A percentile compares a stretch with the other conserved stretches of the same genome.
Conservation (phyloP, 2,888 invertebrate species). For the Ephialtes manifestator region DNA sequence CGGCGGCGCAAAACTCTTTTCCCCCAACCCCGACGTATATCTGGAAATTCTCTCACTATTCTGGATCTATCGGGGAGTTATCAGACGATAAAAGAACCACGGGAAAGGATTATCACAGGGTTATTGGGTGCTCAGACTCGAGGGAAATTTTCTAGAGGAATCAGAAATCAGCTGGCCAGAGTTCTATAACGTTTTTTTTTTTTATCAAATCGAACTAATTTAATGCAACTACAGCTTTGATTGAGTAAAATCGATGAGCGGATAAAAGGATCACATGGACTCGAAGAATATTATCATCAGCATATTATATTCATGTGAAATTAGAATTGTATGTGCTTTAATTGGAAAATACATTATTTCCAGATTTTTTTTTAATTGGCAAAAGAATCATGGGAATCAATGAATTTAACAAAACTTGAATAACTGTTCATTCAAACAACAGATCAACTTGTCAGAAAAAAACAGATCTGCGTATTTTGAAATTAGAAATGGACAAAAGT, state of each 20-base stretch:
- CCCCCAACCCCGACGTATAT: constrained; percentile 15
- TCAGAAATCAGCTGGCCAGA: constrained; percentile 24
- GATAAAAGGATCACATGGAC: not conserved
- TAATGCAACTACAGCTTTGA: not conserved
- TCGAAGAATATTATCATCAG: not conserved
- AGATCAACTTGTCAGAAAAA: no score
- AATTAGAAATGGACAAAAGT: no score
- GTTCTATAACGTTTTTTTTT: constrained; percentile 8
- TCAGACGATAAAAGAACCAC: constrained; percentile 57
- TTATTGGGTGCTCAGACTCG: constrained; percentile 27
- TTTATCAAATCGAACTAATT: not conserved
- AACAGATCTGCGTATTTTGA: no score
- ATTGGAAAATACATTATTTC: not conserved
- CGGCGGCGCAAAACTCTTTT: constrained; percentile 50
- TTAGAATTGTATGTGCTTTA: not conserved
- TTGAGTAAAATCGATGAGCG: not conserved
- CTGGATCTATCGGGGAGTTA: constrained; percentile 62
- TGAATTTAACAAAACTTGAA: not conserved
- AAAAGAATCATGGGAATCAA: not conserved
- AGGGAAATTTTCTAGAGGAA: constrained; percentile 60
- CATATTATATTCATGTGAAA: not conserved
- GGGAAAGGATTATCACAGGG: constrained; percentile 52
- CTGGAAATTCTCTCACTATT: constrained; percentile 60
- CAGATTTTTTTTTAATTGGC: not conserved
- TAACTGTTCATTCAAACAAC: no score